Evolutionary conservation across 1,140 invertebrate species (phyloP), one percentile per base, ranked within the genome.

Genomic region (Drosophila biarmipes): DNA sequence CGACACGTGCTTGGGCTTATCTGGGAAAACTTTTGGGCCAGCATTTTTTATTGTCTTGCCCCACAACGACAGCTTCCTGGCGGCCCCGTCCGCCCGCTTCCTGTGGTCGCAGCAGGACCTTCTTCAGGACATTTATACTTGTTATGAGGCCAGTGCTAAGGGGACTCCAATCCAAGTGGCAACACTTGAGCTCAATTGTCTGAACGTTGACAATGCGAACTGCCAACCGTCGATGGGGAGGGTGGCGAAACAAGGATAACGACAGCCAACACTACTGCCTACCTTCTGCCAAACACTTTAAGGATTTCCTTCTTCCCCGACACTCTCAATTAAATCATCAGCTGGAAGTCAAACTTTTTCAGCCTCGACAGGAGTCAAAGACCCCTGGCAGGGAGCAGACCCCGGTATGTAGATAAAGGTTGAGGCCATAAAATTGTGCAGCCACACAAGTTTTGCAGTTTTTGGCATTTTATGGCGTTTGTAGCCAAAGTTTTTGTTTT

Each of bases 111-210:
- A 72, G 48, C 55, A 80, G 59, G 48, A 57, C 46, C 77, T 56
- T 52, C 48, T 34, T 38, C 54, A 43, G 49, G 62, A 56, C 77
- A 84, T 80, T 84, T 85, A 80, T 80, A 76, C 76, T 80, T 84
- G 80, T 80, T 85, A 76, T 85, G 80, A 80, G 72, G 52, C 42
- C 34, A 55, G 51, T 42, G 27, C 37, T 21, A 43, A 46, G 62
- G 42, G 53, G 37, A 51, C 38, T 42, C 55, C 42, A 55, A 54
- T 63, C 46, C 48, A 69, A 74, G 80, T 67, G 64, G 63, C 40
- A 73, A 52, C 78, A 86, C 82, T 87, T 89, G 78, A 82, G 84
- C 84, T 79, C 82, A 87, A 87, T 87, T 87, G 84, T 87, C 79
- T 73, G 64, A 69, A 63, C 84, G 82, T 82, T 82, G 84, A 87